Conservation (phyloP, 1,140 invertebrate genomes). For the Pogonomyrmex californicus region DNA sequence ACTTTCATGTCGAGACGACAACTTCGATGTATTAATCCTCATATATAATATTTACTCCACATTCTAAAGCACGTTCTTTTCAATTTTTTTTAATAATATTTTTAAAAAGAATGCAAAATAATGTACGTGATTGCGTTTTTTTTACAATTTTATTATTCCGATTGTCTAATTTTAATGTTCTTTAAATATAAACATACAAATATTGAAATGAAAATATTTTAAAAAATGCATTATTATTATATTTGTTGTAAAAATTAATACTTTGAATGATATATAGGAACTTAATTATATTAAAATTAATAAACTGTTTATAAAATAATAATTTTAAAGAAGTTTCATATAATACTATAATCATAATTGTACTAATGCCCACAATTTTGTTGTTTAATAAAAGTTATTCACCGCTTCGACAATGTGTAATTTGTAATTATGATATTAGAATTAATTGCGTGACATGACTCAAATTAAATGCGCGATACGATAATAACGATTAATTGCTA, state of each 20-base stretch:
- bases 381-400: constrained; percentile 15
- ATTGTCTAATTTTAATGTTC: neutral
- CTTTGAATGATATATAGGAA: neutral
- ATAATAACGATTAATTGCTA: constrained; percentile 29
- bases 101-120: neutral
- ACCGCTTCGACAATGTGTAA: constrained; percentile 2
- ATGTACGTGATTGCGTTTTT: neutral
- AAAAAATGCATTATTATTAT: neutral
- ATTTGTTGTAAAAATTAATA: neutral
- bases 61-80: neutral
- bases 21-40: constrained; percentile 44
- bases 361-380: neutral
- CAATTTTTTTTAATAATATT: neutral
- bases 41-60: neutral
- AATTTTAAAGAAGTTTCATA: constrained; percentile 13
- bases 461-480: constrained; percentile 11
- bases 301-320: neutral
- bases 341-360: neutral
- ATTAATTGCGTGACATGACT: constrained; percentile 28
- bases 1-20: constrained; percentile 23
- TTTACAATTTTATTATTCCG: neutral
- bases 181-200: neutral
- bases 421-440: constrained; percentile 41
- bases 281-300: neutral
- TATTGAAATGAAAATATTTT: neutral